These are phyloP conservation scores for Eurystomus glaucurus DNA, from an alignment of 2,797 vertebrate species.

Conservation along the genomic window DNA sequence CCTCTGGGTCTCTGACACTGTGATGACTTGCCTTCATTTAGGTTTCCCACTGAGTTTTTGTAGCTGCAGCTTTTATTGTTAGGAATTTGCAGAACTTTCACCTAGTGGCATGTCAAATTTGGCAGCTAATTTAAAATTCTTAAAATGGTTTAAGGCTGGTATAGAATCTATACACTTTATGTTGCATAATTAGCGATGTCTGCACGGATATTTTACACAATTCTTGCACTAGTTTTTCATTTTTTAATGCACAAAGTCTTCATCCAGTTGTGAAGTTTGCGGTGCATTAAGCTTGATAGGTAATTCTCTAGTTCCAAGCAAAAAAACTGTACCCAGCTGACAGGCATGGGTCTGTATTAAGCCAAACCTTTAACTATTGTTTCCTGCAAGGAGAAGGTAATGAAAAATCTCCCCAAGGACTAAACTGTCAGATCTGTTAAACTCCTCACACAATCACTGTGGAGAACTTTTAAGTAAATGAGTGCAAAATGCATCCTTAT, in stretches of 20 bases:
- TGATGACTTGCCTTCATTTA: neutral
- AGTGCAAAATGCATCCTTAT: neutral
- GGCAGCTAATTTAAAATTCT: neutral
- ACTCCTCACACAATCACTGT: neutral
- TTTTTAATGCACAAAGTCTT: neutral
- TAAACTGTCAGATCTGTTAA: neutral
- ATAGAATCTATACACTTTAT: neutral
- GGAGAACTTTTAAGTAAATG: neutral
- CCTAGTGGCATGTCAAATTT: neutral
- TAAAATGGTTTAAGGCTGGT: neutral
- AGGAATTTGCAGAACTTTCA: neutral
- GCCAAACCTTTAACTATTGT: neutral
- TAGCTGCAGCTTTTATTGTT: neutral
- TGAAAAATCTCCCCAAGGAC: neutral
- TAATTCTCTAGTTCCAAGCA: neutral
- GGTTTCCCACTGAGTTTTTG: neutral
- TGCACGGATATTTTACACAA: neutral
- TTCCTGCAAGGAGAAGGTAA: neutral
- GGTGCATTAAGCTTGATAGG: neutral
- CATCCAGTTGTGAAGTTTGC: neutral
- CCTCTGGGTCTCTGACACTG: rapidly evolving
- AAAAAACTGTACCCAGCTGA: neutral
- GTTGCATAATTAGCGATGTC: neutral
- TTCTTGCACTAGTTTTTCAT: neutral
- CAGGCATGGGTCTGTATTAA: neutral